A percentile compares a stretch with the other conserved stretches of the same genome.
These are phyloP conservation scores for Collichthys lucidus DNA, from an alignment of 2,113 vertebrate species.

Conservation along the genomic window DNA sequence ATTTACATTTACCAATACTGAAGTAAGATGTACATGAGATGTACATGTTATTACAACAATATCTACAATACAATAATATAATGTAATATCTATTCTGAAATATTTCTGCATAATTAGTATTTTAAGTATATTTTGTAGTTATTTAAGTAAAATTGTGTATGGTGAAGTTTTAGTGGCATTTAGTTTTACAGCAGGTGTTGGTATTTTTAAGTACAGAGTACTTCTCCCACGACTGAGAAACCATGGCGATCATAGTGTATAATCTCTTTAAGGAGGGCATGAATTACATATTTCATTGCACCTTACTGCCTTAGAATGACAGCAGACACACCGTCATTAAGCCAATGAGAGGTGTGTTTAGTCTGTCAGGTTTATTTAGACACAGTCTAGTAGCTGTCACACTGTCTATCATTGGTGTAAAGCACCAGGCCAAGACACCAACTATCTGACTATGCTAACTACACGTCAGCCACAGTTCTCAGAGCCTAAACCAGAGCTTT, in stretches of 20 bases:
- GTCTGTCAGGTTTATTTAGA: conserved; percentile 9
- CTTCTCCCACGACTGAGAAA: too few relatives aligned
- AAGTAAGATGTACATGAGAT: too few relatives aligned
- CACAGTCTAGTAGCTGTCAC: conserved; percentile 7
- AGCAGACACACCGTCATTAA: conserved; percentile 13
- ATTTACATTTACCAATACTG: too few relatives aligned
- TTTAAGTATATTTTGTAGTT: too few relatives aligned
- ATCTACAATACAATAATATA: too few relatives aligned
- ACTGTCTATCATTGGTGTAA: conserved; percentile 7
- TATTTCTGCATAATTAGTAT: too few relatives aligned
- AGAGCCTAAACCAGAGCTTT: conserved; percentile 3
- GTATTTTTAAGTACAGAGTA: too few relatives aligned
- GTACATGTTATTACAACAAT: too few relatives aligned
- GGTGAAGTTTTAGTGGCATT: too few relatives aligned
- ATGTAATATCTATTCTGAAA: too few relatives aligned
- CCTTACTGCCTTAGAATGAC: background rate
- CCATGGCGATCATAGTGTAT: background rate
- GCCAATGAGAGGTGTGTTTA: conserved; percentile 18
- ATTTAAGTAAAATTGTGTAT: too few relatives aligned
- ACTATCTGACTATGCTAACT: background rate
- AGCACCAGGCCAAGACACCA: background rate
- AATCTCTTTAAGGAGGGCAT: background rate
- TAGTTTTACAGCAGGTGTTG: too few relatives aligned
- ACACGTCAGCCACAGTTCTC: background rate
- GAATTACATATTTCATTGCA: conserved; percentile 10